Percentiles rank a stretch among this genome's conserved stretches.
phyloP scores from a whole-genome alignment of 2,888 invertebrate species.

The Omphaloscelis lunosa region DNA sequence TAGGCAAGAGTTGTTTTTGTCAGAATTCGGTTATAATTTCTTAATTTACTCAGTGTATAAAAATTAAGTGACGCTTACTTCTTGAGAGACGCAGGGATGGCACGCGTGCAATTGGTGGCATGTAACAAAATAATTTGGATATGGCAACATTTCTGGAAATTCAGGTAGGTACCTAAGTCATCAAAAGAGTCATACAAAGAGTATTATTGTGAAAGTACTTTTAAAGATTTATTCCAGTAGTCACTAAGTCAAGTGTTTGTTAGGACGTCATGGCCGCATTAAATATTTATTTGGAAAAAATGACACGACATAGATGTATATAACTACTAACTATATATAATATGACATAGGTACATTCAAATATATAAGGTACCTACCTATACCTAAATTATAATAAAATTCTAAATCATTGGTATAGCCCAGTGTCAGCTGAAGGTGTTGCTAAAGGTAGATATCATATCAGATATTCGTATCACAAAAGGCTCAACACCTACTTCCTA shows the following conservation, averaged over 20 bases:
- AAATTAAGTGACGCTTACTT: background rate
- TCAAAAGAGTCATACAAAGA: background rate
- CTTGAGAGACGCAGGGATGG: background rate
- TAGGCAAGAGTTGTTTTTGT: background rate
- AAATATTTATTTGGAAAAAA: background rate
- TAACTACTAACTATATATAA: no score
- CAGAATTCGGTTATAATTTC: background rate
- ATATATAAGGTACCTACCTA: background rate
- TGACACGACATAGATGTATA: background rate
- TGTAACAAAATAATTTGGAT: background rate
- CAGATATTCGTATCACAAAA: background rate
- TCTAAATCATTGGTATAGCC: background rate
- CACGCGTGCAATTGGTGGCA: no score
- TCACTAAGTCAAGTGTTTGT: background rate
- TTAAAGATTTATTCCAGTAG: background rate
- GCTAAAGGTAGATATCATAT: background rate
- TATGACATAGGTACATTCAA: background rate
- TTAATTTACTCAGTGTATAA: background rate
- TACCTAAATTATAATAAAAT: background rate
- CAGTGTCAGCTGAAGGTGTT: background rate
- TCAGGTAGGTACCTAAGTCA: background rate
- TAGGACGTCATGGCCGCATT: background rate
- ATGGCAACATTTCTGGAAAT: background rate
- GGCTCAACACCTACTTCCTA: no score
- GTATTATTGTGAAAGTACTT: background rate